phyloP scores from a whole-genome alignment of 2,888 invertebrate species.

The Helleia helle region DNA sequence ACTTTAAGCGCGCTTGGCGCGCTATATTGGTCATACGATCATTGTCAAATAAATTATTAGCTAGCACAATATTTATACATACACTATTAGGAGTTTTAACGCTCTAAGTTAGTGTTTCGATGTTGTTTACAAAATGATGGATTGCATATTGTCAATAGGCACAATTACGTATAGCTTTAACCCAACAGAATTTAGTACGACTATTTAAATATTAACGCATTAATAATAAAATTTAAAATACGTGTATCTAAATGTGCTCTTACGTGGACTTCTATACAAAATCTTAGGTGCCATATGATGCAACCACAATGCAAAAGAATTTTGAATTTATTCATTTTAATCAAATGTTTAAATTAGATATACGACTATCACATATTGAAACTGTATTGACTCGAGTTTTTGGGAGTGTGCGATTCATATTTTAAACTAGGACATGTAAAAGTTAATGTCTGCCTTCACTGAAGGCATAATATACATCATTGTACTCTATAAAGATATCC shows the following conservation, averaged over 20 bases:
- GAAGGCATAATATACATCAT: conserved; percentile 57
- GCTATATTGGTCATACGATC: conserved; percentile 54
- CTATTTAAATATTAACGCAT: not conserved
- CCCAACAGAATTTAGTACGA: not conserved
- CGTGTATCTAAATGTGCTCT: not conserved
- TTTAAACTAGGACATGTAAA: conserved; percentile 36
- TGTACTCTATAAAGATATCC: conserved; percentile 57
- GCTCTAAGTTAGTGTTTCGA: conserved; percentile 32
- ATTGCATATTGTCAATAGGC: conserved; percentile 45
- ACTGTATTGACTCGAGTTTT: conserved; percentile 55
- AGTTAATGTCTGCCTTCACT: conserved; percentile 52
- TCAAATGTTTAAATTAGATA: conserved; percentile 7
- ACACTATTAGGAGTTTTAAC: conserved; percentile 5
- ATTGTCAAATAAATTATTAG: conserved; percentile 33
- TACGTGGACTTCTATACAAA: conserved; percentile 3
- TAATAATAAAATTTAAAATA: conserved; percentile 1
- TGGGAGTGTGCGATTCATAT: conserved; percentile 52
- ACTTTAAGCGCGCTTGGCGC: conserved; percentile 61
- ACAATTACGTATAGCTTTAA: conserved; percentile 31
- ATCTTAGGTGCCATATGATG: not conserved
- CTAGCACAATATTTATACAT: conserved; percentile 24
- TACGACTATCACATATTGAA: conserved; percentile 24
- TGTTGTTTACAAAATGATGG: conserved; percentile 39
- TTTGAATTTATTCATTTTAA: not conserved
- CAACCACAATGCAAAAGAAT: not conserved